Percentiles rank a stretch among this genome's conserved stretches.
Conservation (phyloP, 30 jellyfish, hydroid and myxozoan genomes). For the Aurelia coerulea region DNA sequence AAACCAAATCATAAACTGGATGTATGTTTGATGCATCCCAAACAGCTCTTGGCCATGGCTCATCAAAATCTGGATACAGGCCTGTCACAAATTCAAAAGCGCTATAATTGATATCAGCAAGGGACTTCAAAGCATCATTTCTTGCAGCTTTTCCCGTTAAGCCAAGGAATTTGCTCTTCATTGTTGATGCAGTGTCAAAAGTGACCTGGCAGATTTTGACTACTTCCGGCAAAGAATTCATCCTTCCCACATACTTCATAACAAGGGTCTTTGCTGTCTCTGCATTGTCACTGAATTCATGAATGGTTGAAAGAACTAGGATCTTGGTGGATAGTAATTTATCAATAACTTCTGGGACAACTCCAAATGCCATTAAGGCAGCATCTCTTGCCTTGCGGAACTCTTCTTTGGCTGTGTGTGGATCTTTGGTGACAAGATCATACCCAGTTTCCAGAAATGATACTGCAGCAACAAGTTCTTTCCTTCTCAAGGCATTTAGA, state of each 20-base stretch:
- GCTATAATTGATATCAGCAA: constrained; percentile 76
- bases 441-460: constrained; percentile 89
- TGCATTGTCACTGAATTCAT: constrained; percentile 79
- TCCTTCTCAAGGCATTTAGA: constrained; percentile 85
- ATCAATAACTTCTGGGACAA: constrained; percentile 81
- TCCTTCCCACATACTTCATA: constrained; percentile 73
- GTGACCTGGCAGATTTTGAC: constrained; percentile 68
- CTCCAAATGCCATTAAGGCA: constrained; percentile 96
- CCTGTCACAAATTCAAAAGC: constrained; percentile 64
- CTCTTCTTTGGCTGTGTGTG: constrained; percentile 72
- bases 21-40: constrained; percentile 68
- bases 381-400: constrained; percentile 90
- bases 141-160: constrained; percentile 80
- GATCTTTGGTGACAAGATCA: constrained; percentile 72
- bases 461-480: constrained; percentile 90
- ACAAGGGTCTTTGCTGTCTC: constrained; percentile 83
- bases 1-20: constrained; percentile 79
- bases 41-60: constrained; percentile 64
- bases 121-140: constrained; percentile 47
- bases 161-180: constrained; percentile 50
- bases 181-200: constrained; percentile 47
- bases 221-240: constrained; percentile 94
- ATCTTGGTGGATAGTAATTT: constrained; percentile 85
- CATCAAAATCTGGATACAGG: constrained; percentile 5
- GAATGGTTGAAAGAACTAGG: constrained; percentile 69